Evolutionary conservation across 1,140 invertebrate species (phyloP).

Genomic region (Drosophila bipectinata): DNA sequence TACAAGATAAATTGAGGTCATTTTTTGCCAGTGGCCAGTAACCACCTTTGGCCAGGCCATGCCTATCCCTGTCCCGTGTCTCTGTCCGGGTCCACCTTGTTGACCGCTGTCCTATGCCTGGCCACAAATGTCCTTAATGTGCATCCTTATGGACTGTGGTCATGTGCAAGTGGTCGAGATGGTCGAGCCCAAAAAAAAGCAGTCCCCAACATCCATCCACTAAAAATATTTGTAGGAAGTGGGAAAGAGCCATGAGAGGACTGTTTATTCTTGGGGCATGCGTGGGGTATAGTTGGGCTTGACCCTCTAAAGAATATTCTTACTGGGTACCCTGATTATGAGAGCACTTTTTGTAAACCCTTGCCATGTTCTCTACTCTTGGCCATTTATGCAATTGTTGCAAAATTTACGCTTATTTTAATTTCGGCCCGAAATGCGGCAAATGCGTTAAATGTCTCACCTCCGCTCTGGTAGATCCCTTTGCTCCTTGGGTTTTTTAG

Average conservation of each 20-base stretch:
- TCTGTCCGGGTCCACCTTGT: constrained; percentile 66
- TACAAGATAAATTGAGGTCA: constrained; percentile 83
- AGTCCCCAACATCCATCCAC: constrained; percentile 1
- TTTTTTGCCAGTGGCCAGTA: constrained; percentile 67
- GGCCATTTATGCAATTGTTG: constrained; percentile 74
- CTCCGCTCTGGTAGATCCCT: constrained; percentile 7
- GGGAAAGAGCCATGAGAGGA: constrained; percentile 29
- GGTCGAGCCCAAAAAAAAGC: constrained; percentile 60
- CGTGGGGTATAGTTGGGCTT: not conserved
- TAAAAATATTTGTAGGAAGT: constrained; percentile 18
- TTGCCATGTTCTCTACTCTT: not conserved
- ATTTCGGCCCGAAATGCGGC: constrained; percentile 53
- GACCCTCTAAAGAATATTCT: not conserved
- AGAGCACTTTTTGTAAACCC: constrained; percentile 2
- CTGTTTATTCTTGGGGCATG: constrained; percentile 27
- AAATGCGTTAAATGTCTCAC: constrained; percentile 68
- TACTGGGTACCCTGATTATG: constrained; percentile 33
- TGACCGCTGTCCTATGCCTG: constrained; percentile 62
- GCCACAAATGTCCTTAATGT: constrained; percentile 81
- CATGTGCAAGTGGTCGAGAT: constrained; percentile 72
- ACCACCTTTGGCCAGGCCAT: constrained; percentile 57
- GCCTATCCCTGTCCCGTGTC: constrained; percentile 39
- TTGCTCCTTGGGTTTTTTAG: constrained; percentile 16
- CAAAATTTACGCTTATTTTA: constrained; percentile 78
- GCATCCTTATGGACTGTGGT: constrained; percentile 74